Evolutionary conservation across 2,888 invertebrate genomes (phyloP).

Genomic region (Spilarctia lutea): DNA sequence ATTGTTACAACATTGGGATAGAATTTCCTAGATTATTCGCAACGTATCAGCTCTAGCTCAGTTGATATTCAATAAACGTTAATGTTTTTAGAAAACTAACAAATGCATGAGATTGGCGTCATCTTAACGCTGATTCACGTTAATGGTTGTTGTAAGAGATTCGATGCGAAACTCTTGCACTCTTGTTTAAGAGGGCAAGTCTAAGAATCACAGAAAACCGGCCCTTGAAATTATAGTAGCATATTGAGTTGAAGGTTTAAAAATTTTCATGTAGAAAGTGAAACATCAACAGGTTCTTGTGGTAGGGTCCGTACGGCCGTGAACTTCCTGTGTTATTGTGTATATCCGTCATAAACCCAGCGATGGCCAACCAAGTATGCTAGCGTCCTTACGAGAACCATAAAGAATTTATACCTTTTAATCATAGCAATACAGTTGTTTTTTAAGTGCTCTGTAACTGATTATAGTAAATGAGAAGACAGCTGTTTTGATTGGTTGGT

Average conservation of each 20-base stretch:
- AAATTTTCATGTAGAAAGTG: constrained; percentile 59
- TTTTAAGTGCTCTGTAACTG: background rate
- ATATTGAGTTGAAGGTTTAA: background rate
- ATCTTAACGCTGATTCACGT: no score
- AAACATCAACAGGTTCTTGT: constrained; percentile 58
- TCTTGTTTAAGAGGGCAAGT: no score
- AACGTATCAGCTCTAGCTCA: no score
- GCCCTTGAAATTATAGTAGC: background rate
- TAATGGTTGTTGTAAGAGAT: no score
- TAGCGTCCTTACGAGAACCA: constrained; percentile 29
- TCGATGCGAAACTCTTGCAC: no score
- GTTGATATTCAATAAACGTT: no score
- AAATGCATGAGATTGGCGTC: no score
- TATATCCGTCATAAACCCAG: constrained; percentile 50
- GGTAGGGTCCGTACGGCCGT: constrained; percentile 66
- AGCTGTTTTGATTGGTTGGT: background rate
- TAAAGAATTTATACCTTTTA: constrained; percentile 14
- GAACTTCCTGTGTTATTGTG: constrained; percentile 73
- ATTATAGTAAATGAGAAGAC: background rate
- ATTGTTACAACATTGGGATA: background rate
- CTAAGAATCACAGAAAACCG: background rate
- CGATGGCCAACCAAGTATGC: constrained; percentile 27
- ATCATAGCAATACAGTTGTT: background rate
- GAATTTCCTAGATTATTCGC: background rate
- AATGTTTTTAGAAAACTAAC: no score